These are phyloP conservation scores for Leptestheria dahalacensis DNA, from an alignment of 1,140 invertebrate species.

Conservation along the genomic window DNA sequence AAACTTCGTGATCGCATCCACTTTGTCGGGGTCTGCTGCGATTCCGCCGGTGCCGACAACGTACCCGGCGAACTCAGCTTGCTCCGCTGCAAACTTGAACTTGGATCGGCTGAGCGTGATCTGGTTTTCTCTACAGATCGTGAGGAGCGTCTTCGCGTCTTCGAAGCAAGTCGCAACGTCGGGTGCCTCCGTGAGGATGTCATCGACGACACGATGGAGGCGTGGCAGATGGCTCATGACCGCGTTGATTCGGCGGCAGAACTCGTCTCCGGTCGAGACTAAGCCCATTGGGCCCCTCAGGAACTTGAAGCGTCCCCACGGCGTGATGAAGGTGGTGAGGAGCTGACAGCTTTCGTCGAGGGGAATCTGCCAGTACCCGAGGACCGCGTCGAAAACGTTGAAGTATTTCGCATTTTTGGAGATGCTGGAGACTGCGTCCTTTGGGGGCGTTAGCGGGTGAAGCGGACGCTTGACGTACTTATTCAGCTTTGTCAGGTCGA, in stretches of 20 bases:
- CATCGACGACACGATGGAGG: too few species aligned
- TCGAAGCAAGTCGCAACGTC: conserved; percentile 11
- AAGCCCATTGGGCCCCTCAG: conserved; percentile 33
- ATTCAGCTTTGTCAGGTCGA: conserved; percentile 36
- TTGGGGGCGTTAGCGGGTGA: conserved; percentile 28
- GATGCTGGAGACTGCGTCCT: conserved; percentile 19
- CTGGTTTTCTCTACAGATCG: neutral
- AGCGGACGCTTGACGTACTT: conserved; percentile 28
- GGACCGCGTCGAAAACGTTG: conserved; percentile 22
- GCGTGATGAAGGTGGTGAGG: conserved; percentile 31
- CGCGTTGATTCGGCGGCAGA: conserved; percentile 19
- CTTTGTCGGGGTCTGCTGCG: neutral
- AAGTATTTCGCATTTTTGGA: conserved; percentile 18
- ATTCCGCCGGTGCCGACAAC: conserved; percentile 7
- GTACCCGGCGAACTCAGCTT: conserved; percentile 6
- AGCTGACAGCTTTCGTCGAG: conserved; percentile 25
- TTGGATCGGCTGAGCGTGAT: conserved; percentile 6
- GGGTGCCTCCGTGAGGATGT: conserved; percentile 14
- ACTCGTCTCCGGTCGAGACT: conserved; percentile 21
- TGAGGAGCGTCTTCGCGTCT: neutral
- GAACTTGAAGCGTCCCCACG: conserved; percentile 29
- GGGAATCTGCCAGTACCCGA: conserved; percentile 24
- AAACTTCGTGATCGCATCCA: conserved; percentile 11
- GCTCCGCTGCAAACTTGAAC: neutral
- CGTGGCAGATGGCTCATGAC: too few species aligned